Evolutionary conservation across 2,113 vertebrate genomes (phyloP), one percentile per base, ranked within the genome.

Genomic region (Chaetura pelagica): DNA sequence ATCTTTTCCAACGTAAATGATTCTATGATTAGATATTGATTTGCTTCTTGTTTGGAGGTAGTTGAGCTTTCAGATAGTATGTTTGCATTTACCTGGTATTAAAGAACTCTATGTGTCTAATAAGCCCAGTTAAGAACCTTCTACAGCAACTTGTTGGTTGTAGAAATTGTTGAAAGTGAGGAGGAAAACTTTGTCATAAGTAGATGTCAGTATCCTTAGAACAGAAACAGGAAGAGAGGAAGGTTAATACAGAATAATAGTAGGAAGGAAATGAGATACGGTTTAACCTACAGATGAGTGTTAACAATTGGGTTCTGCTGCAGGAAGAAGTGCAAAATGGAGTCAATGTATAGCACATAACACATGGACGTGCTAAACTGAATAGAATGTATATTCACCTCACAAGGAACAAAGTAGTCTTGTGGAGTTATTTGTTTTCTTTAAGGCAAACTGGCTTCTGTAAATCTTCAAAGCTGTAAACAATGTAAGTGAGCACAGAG

Each of bases 181-280:
- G 49, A 72, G 44, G 46, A 87, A 87, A 83, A 63, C 64, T 68
- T 74, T 61, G 18, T 78, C 5, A 0, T 55, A 85, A 91, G 71
- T 76, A 89, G 52, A 73, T 89, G 71, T 90, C 76, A 62, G 55
- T 80, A 72, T 68, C 76, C 86, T 92, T 93, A 72, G 34, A 46
- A n/a, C 15, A 92, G 92, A 87, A 95, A 78, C 80, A 92, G 96
- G 88, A 95, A 92, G 61, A 95, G 49, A 94, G 69, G 88, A 93
- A 90, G 61, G 12, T 94, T 52, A 86, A 79, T 54, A 87, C 15
- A 58, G 48, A 88, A 89, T 92, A 96, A 94, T 90, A 89, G 83
- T 87, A 93, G 88, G 90, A 95, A 96, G 94, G 94, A 96, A 96
- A 89, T 82, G 29, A 87, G 68, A 27, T 8, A 13, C 62, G 15